These are phyloP conservation scores for Scatophagus argus DNA, from an alignment of 2,113 vertebrate species.

Conservation along the genomic window DNA sequence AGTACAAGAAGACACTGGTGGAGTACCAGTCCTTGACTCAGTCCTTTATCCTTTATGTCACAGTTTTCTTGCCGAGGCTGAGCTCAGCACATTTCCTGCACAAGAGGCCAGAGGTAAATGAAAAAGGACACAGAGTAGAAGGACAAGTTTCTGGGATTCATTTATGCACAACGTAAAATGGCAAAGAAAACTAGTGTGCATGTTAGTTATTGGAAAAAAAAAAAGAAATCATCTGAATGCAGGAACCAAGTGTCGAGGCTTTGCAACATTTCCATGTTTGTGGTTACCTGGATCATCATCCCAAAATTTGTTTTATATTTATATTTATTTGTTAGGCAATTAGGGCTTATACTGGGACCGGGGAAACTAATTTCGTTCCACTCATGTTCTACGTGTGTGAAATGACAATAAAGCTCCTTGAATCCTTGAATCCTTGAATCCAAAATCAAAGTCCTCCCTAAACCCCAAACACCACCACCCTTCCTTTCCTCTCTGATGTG, in stretches of 20 bases:
- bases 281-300: constrained; percentile 56
- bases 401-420: too few species aligned
- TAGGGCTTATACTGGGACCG: too few species aligned
- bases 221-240: constrained; percentile 9
- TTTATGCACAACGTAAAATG: constrained; percentile 1
- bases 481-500: constrained; percentile 71
- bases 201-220: constrained; percentile 10
- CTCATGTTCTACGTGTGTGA: too few species aligned
- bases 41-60: constrained; percentile 21
- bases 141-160: neutral
- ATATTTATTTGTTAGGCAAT: too few species aligned
- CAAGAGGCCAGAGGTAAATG: constrained; percentile 40
- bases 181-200: constrained; percentile 8
- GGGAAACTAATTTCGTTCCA: too few species aligned
- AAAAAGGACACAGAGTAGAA: constrained; percentile 10
- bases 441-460: constrained; percentile 67
- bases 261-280: constrained; percentile 51
- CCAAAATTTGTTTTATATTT: too few species aligned
- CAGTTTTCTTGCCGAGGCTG: constrained; percentile 21
- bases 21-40: neutral
- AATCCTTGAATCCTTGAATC: too few species aligned
- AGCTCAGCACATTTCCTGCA: constrained; percentile 54
- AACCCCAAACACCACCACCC: constrained; percentile 57
- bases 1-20: neutral
- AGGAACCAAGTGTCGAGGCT: neutral